These are phyloP conservation scores for Drosophila planitibia DNA, from an alignment of 2,888 invertebrate genomes.

Conservation along the genomic window DNA sequence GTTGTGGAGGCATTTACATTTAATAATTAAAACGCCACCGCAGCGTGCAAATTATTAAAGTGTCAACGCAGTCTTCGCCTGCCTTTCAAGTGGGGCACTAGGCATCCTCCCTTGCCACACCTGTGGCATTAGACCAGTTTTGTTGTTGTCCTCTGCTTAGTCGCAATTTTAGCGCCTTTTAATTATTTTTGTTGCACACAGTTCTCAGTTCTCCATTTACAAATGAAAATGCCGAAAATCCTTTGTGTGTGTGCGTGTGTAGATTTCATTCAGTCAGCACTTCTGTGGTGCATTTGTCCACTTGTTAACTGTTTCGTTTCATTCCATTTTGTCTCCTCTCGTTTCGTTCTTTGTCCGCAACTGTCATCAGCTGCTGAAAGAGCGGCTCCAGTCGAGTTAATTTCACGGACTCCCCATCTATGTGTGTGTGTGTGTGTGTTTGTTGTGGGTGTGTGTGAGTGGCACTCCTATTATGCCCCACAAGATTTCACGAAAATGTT, in stretches of 20 bases:
- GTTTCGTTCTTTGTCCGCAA: conserved; percentile 13
- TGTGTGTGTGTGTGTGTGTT: conserved; percentile 11
- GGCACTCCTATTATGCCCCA: conserved; percentile 5
- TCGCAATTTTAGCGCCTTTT: conserved; percentile 68
- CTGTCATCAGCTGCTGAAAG: conserved; percentile 51
- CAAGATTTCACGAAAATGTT: background rate
- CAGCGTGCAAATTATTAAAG: conserved; percentile 83
- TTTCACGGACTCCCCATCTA: conserved; percentile 34
- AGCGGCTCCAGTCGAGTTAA: conserved; percentile 55
- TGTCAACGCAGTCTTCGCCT: conserved; percentile 73
- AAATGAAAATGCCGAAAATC: conserved; percentile 63
- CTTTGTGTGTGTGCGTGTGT: background rate
- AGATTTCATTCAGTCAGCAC: conserved; percentile 3
- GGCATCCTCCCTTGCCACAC: background rate
- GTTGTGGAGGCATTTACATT: conserved; percentile 66
- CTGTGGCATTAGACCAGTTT: conserved; percentile 19
- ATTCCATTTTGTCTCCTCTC: background rate
- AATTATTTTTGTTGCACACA: conserved; percentile 67
- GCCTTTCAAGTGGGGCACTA: conserved; percentile 33
- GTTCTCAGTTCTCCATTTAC: conserved; percentile 38
- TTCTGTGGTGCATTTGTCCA: conserved; percentile 42
- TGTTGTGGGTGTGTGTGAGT: conserved; percentile 4
- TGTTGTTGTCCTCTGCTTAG: conserved; percentile 41
- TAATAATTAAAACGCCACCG: conserved; percentile 84
- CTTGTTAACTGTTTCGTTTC: conserved; percentile 16